These are phyloP conservation scores for Anseranas semipalmata DNA, from an alignment of 2,113 vertebrate genomes.

Conservation along the genomic window DNA sequence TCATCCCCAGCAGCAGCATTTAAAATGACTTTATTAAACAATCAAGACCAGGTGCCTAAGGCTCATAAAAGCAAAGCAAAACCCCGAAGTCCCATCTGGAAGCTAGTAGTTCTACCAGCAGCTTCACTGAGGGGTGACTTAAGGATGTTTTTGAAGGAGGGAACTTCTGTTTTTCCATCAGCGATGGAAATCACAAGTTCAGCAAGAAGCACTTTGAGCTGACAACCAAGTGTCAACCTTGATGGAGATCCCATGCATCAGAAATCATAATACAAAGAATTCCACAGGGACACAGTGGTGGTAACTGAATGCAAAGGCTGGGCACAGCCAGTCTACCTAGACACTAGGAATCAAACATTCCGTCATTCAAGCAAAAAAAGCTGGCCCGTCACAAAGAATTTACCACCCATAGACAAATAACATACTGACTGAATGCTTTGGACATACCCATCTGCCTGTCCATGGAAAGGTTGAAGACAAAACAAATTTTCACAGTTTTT, in stretches of 20 bases:
- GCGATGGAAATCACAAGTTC: neutral
- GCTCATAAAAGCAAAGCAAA: neutral
- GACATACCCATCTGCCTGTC: fast-evolving
- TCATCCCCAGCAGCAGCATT: neutral
- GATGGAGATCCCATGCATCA: neutral
- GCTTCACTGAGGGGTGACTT: neutral
- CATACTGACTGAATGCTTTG: fast-evolving
- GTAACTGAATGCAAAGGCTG: neutral
- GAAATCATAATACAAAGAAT: neutral
- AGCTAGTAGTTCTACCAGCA: neutral
- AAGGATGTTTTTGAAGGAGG: neutral
- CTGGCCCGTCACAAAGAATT: neutral
- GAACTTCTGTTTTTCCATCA: neutral
- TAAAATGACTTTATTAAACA: neutral
- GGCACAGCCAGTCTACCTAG: neutral
- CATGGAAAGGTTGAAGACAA: neutral
- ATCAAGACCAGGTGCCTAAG: neutral
- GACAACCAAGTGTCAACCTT: neutral
- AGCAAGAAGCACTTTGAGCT: neutral
- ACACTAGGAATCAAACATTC: neutral
- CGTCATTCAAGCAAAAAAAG: neutral
- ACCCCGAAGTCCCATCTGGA: neutral
- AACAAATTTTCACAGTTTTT: neutral
- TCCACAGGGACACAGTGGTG: fast-evolving
- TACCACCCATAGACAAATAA: too few relatives aligned